A percentile compares a stretch with the other conserved stretches of the same genome.
These are phyloP conservation scores for Arnoldichthys spilopterus DNA, from an alignment of 2,797 vertebrate species.

Conservation along the genomic window DNA sequence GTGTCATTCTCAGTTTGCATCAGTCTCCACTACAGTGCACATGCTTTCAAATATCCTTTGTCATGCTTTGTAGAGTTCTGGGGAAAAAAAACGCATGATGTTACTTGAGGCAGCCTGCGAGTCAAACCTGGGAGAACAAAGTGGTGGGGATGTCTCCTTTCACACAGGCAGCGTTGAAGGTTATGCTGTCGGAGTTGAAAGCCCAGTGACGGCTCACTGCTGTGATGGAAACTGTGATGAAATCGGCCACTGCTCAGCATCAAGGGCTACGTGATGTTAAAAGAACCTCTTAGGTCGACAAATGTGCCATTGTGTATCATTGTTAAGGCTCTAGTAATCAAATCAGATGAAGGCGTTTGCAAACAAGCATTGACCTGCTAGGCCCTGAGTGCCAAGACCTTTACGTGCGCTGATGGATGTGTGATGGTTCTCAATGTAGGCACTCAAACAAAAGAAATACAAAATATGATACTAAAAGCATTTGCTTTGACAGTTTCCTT, in stretches of 20 bases:
- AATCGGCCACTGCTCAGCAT: neutral
- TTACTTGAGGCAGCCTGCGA: slow-evolving; percentile 22
- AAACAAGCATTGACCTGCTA: neutral
- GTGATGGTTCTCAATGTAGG: neutral
- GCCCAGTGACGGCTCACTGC: slow-evolving; percentile 4
- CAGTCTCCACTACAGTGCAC: neutral
- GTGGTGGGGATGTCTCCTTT: slow-evolving; percentile 14
- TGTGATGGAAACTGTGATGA: neutral
- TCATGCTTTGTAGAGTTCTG: neutral
- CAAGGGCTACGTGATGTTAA: neutral
- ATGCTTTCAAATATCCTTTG: neutral
- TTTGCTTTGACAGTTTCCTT: slow-evolving; percentile 33
- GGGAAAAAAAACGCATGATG: neutral
- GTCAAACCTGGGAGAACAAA: slow-evolving; percentile 24
- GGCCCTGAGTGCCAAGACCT: neutral
- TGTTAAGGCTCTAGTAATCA: neutral
- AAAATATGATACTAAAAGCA: slow-evolving; percentile 26
- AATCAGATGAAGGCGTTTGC: neutral
- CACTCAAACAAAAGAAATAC: slow-evolving; percentile 30
- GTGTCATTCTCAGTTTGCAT: neutral
- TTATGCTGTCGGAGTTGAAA: slow-evolving; percentile 11
- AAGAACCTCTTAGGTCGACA: slow-evolving; percentile 5
- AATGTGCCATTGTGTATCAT: neutral
- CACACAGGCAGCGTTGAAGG: slow-evolving; percentile 17
- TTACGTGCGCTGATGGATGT: neutral